Evolutionary conservation across 2,888 invertebrate genomes (phyloP).

Genomic region (Unio delphinus): DNA sequence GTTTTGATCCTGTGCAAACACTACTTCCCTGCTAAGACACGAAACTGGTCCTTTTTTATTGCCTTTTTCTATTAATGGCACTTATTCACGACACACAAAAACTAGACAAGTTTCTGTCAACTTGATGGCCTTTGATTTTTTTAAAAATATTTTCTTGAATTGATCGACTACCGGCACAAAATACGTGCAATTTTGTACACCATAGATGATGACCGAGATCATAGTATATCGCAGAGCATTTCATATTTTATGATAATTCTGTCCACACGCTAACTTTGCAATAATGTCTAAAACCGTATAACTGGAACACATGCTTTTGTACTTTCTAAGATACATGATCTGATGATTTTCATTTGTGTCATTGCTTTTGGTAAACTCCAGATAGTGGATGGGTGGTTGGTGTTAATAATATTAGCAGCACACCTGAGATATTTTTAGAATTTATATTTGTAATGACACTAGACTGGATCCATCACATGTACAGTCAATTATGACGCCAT

Average conservation of each 20-base stretch:
- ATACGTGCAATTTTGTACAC: no score
- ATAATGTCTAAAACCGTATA: neutral
- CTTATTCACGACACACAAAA: neutral
- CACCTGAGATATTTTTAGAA: no score
- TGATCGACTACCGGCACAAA: no score
- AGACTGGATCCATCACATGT: no score
- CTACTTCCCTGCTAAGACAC: conserved; percentile 1
- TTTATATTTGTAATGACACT: no score
- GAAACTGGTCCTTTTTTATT: neutral
- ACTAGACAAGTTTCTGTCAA: neutral
- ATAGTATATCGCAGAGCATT: no score
- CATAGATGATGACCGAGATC: no score
- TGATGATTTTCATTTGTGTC: neutral
- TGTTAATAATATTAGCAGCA: no score
- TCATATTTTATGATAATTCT: no score
- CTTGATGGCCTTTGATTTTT: neutral
- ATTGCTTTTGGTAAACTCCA: no score
- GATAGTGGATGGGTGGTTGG: no score
- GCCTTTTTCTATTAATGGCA: neutral
- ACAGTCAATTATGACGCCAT: no score
- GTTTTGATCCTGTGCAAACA: neutral
- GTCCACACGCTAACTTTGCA: neutral
- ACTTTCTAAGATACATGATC: conserved; percentile 1
- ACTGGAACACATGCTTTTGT: neutral
- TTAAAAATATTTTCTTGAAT: neutral